Evolutionary conservation across 1,140 invertebrate species (phyloP).

Genomic region (Marisa cornuarietis): DNA sequence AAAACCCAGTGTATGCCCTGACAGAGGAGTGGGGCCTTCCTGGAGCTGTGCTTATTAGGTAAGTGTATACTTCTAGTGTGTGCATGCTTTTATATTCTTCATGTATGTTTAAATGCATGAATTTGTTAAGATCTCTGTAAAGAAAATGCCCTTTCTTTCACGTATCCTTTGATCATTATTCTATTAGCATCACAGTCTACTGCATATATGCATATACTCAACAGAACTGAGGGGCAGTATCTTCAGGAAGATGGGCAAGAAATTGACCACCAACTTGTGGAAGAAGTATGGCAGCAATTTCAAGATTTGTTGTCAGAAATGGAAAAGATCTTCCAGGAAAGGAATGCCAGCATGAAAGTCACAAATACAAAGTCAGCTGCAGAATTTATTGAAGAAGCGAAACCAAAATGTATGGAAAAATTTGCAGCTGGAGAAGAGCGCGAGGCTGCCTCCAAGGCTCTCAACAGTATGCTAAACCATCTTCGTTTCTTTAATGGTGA

Average conservation of each 20-base stretch:
- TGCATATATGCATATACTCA: neutral
- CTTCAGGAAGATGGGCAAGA: constrained; percentile 28
- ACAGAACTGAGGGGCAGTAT: constrained; percentile 28
- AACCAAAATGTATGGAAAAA: neutral
- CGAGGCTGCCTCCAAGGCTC: constrained; percentile 12
- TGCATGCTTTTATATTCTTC: neutral
- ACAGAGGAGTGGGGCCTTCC: constrained; percentile 36
- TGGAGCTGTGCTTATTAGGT: constrained; percentile 25
- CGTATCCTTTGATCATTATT: neutral
- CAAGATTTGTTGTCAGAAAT: constrained; percentile 12
- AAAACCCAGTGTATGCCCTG: constrained; percentile 56
- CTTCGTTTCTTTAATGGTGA: constrained; percentile 33
- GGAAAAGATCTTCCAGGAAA: neutral
- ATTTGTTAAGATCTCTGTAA: neutral
- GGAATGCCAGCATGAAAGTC: neutral
- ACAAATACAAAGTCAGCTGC: neutral
- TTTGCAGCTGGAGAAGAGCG: neutral
- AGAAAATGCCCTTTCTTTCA: neutral
- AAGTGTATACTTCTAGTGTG: constrained; percentile 1
- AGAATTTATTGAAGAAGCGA: constrained; percentile 9
- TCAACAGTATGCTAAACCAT: constrained; percentile 32
- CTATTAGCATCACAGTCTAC: neutral
- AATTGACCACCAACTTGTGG: constrained; percentile 24
- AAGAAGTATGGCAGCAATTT: constrained; percentile 26
- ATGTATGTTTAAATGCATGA: neutral